Evolutionary conservation across 2,797 vertebrate species (phyloP).

Genomic region (Gallirallus australis): DNA sequence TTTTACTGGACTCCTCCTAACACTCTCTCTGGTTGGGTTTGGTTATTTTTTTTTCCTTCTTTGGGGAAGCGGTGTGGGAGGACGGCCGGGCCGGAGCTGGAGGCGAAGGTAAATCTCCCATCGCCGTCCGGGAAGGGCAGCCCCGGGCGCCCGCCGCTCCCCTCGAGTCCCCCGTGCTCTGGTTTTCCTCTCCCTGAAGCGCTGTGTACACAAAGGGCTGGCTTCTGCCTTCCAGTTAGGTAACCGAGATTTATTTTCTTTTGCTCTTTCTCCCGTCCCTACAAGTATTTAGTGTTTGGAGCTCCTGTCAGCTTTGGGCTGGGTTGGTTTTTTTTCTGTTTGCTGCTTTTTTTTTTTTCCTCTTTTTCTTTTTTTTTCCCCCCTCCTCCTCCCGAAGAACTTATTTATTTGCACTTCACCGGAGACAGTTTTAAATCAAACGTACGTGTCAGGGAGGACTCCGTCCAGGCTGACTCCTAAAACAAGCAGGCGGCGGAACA

Average conservation of each 20-base stretch:
- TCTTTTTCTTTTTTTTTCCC: background rate
- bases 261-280: constrained; percentile 38
- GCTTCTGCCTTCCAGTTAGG: constrained; percentile 63
- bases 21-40: no score
- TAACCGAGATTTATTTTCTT: constrained; percentile 66
- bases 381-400: background rate
- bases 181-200: constrained; percentile 53
- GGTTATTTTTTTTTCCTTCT: no score
- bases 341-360: rapidly evolving
- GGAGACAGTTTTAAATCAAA: constrained; percentile 55
- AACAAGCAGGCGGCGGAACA: background rate
- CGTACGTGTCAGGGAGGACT: background rate
- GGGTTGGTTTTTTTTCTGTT: background rate
- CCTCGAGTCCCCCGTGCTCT: background rate
- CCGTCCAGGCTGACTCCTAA: background rate
- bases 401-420: constrained; percentile 69
- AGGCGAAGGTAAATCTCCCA: background rate
- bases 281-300: constrained; percentile 6
- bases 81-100: background rate
- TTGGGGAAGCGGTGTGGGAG: no score
- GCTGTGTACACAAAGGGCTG: constrained; percentile 52
- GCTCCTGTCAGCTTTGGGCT: background rate
- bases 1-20: background rate
- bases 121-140: background rate
- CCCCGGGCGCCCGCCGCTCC: background rate